Evolutionary conservation across 2,113 vertebrate genomes (phyloP).

Genomic region (Dasyornis broadbenti): DNA sequence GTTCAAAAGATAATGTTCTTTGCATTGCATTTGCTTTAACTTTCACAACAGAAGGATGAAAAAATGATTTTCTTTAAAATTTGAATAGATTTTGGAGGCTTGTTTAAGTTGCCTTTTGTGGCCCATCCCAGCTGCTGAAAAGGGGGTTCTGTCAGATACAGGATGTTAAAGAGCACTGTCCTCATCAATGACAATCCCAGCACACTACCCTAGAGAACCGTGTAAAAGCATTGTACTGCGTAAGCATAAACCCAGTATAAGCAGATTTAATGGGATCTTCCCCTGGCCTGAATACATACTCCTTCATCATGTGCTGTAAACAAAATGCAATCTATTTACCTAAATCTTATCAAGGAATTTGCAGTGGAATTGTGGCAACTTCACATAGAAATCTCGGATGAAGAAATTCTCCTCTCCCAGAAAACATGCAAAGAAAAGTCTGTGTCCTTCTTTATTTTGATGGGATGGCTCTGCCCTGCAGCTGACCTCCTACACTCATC

Average conservation of each 20-base stretch:
- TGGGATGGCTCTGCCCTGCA: not conserved
- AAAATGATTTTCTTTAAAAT: not conserved
- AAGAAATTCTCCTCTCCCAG: not conserved
- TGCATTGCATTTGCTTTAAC: not conserved
- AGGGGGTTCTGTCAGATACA: not conserved
- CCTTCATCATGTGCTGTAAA: not conserved
- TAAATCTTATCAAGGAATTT: not conserved
- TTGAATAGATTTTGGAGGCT: not conserved
- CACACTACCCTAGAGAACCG: not conserved
- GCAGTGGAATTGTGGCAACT: not conserved
- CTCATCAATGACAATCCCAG: not conserved
- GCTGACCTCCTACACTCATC: not conserved
- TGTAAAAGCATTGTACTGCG: rapidly evolving
- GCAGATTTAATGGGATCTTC: not conserved
- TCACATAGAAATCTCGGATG: not conserved
- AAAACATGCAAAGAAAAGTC: not conserved
- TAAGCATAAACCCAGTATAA: not conserved
- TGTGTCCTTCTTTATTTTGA: not conserved
- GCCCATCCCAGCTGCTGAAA: not conserved
- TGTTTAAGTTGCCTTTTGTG: not conserved
- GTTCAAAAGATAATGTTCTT: not conserved
- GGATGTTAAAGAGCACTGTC: not conserved
- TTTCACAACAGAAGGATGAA: not conserved
- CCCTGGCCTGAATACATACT: not conserved
- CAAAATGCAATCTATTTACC: not conserved